Evolutionary conservation across 2,113 vertebrate species (phyloP).

Genomic region (Sturnus vulgaris): DNA sequence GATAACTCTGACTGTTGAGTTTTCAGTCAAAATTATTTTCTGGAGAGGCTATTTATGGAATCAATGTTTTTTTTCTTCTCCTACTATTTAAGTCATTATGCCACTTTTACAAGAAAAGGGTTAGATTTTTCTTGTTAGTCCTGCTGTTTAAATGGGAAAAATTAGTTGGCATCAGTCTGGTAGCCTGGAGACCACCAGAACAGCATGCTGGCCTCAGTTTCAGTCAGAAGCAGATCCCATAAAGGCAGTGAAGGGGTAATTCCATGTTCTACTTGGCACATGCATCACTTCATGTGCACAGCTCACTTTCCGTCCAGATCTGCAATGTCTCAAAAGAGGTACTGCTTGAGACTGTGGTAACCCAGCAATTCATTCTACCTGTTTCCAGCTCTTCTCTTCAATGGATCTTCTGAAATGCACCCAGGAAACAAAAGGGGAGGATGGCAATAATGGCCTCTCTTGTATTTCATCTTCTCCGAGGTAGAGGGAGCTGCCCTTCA

Average conservation of each 20-base stretch:
- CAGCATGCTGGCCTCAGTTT: background rate
- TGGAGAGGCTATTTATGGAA: background rate
- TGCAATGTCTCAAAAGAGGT: background rate
- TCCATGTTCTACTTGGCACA: background rate
- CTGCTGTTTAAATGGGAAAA: background rate
- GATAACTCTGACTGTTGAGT: background rate
- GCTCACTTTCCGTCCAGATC: background rate
- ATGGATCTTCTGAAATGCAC: background rate
- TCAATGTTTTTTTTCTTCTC: background rate
- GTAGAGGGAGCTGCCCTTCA: background rate
- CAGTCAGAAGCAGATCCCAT: background rate
- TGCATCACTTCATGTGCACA: background rate
- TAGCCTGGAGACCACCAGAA: background rate
- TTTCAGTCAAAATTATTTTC: background rate
- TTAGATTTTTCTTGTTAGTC: background rate
- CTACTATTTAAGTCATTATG: background rate
- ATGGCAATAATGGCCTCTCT: background rate
- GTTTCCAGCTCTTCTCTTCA: background rate
- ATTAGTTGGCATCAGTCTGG: background rate
- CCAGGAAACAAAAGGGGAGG: background rate
- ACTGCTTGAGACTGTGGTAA: background rate
- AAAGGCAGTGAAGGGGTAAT: background rate
- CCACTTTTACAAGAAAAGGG: background rate
- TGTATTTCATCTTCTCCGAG: background rate
- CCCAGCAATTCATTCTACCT: background rate